phyloP scores from a whole-genome alignment of 2,797 vertebrate species.

The Microctenopoma stevenorrisi region DNA sequence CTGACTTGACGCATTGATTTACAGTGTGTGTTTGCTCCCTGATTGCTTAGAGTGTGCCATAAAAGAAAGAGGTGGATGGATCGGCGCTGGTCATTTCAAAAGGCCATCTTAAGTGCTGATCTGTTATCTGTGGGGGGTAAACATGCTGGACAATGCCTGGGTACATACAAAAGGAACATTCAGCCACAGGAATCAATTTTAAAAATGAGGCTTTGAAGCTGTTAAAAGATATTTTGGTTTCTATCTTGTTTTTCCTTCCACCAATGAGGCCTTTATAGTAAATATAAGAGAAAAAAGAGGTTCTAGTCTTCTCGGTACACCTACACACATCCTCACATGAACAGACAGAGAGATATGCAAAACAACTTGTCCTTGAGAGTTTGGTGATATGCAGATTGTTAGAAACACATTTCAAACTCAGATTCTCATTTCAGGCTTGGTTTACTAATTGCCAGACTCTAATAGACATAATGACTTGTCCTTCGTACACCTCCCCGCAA shows the following conservation, averaged over 20 bases:
- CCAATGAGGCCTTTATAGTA: not conserved
- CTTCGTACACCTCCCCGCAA: conserved; percentile 11
- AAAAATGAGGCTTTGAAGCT: conserved; percentile 24
- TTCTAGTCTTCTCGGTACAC: not conserved
- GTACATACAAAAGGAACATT: conserved; percentile 49
- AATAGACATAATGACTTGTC: conserved; percentile 11
- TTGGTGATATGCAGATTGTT: conserved; percentile 28
- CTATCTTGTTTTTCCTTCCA: not conserved
- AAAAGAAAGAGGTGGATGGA: conserved; percentile 64
- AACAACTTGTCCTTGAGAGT: conserved; percentile 25
- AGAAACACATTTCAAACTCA: conserved; percentile 30
- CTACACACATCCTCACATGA: not conserved
- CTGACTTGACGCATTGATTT: conserved; percentile 38
- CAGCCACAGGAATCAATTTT: conserved; percentile 22
- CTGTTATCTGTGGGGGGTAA: conserved; percentile 62
- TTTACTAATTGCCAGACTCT: conserved; percentile 17
- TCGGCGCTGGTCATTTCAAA: conserved; percentile 64
- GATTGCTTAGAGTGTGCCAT: conserved; percentile 63
- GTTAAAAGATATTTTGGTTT: conserved; percentile 5
- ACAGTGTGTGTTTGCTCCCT: conserved; percentile 43
- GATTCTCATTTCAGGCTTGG: conserved; percentile 22
- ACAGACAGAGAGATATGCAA: not conserved
- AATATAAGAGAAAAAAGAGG: not conserved
- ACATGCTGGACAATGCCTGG: conserved; percentile 59
- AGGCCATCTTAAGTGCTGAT: conserved; percentile 68